Base-by-base conservation (phyloP, 1,140 invertebrate genomes). In the Macrotrachela quadricornifera region DNA sequence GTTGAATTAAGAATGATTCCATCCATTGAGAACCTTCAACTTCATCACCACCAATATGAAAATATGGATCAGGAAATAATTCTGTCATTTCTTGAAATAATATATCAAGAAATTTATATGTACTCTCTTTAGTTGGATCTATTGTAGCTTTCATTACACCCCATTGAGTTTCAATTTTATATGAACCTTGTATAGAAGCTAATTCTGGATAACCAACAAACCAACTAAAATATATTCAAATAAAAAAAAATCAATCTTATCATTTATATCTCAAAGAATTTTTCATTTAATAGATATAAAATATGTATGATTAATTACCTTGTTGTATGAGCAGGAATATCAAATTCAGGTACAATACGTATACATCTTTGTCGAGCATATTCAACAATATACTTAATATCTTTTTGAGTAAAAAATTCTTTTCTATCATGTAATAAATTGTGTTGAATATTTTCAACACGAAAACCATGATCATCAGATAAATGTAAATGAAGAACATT, bases 401-500 rank as follows among this genome's bases (percentile, higher is more conserved):
- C 15, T 30, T 30, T 47, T 17, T 39, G 42, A 42, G 18, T 38
- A 50, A n/a, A 36, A 50, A 42, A 39, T 16, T 16, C 30, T 47
- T n/a, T 14, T 13, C 13, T 39, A 13, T 43, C 44, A 30, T 13
- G 40, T 39, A 16, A 16, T n/a, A 37, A 30, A 10, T 10, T 50
- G 10, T 21, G 55, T 2, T 56, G 60, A 0, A 55, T 49, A 10
- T 67, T 68, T 53, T 69, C 59, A 1, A 69, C 21, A 30, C 66
- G 76, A 60, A 76, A 78, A 6, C 74, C 75, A 61, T 76, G 73
- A 56, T 75, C 75, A 60, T 78, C 76, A 1, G 75, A 73, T 15
- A 78, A 71, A 58, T 78, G 76, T 77, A 77, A 78, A 61, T 78
- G 76, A 38, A 78, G 64, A 36, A 76, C 70, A 60, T 78, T 74